Evolutionary conservation across 1,140 invertebrate genomes (phyloP).

Genomic region (Penaeus chinensis): DNA sequence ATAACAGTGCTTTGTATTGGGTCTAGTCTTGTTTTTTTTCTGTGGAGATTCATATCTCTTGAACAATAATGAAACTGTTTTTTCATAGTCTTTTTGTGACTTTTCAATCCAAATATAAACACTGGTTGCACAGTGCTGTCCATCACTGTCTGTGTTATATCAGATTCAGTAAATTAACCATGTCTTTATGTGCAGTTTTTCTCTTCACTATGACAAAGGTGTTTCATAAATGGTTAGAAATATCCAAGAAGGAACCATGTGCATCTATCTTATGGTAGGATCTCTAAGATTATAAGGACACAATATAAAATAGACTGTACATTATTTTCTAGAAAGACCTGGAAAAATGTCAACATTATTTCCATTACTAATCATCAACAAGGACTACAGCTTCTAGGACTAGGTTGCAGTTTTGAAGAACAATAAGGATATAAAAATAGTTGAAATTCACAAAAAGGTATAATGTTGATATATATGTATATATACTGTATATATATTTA

Average conservation of each 20-base stretch:
- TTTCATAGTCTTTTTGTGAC: too few relatives aligned
- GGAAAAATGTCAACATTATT: conserved; percentile 54
- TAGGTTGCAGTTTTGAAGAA: conserved; percentile 60
- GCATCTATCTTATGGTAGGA: conserved; percentile 46
- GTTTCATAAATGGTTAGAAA: conserved; percentile 54
- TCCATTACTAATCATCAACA: conserved; percentile 53
- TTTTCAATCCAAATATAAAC: too few relatives aligned
- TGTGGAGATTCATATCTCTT: too few relatives aligned
- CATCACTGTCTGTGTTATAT: conserved; percentile 1
- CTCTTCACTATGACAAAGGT: conserved; percentile 35
- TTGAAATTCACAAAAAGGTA: conserved; percentile 55
- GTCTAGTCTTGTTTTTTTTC: too few relatives aligned
- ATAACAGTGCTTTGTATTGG: too few relatives aligned
- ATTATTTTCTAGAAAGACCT: conserved; percentile 60
- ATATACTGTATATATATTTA: conserved; percentile 27
- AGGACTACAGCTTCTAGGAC: conserved; percentile 57
- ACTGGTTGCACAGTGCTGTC: neutral
- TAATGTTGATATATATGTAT: conserved; percentile 50
- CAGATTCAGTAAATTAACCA: neutral
- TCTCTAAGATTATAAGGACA: conserved; percentile 51
- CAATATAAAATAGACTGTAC: conserved; percentile 62
- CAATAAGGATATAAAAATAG: conserved; percentile 59
- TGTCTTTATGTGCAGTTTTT: conserved; percentile 14
- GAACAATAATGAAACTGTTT: too few relatives aligned
- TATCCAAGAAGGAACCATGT: conserved; percentile 56